phyloP scores from a whole-genome alignment of 1,140 invertebrate species.

The Hylyphantes graminicola region DNA sequence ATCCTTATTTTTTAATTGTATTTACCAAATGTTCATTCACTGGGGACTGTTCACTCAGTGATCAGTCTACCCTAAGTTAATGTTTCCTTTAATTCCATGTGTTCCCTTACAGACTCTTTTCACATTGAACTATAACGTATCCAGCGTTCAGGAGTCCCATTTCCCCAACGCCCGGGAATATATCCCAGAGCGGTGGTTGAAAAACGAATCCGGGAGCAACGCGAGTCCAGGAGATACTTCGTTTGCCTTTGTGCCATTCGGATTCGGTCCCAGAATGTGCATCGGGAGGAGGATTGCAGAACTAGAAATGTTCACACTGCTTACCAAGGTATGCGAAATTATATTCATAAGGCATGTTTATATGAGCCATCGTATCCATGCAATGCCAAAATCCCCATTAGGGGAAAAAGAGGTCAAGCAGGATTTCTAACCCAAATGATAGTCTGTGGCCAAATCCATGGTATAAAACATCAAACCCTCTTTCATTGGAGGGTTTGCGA shows the following conservation, averaged over 20 bases:
- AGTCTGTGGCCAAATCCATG: no score
- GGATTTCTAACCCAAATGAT: no score
- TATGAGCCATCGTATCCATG: no score
- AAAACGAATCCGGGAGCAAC: neutral
- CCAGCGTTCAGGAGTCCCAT: conserved; percentile 46
- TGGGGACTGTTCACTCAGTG: no score
- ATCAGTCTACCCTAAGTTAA: no score
- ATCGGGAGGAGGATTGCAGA: conserved; percentile 67
- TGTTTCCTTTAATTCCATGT: neutral
- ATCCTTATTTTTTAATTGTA: no score
- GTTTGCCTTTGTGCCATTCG: conserved; percentile 74
- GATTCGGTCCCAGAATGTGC: conserved; percentile 73
- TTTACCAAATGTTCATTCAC: no score
- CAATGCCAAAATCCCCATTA: no score
- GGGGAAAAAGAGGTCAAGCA: no score
- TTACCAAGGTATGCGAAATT: conserved; percentile 42
- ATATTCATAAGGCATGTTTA: no score
- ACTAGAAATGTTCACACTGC: conserved; percentile 52
- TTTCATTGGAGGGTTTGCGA: no score
- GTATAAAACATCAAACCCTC: no score
- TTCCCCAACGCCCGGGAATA: conserved; percentile 71
- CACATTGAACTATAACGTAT: conserved; percentile 48
- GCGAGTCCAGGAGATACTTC: neutral
- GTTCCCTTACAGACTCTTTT: conserved; percentile 69
- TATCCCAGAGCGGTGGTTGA: conserved; percentile 60